These are phyloP conservation scores for Ianthella basta DNA, from an alignment of 37 sponge, comb jelly and placozoan genomes.

Conservation along the genomic window DNA sequence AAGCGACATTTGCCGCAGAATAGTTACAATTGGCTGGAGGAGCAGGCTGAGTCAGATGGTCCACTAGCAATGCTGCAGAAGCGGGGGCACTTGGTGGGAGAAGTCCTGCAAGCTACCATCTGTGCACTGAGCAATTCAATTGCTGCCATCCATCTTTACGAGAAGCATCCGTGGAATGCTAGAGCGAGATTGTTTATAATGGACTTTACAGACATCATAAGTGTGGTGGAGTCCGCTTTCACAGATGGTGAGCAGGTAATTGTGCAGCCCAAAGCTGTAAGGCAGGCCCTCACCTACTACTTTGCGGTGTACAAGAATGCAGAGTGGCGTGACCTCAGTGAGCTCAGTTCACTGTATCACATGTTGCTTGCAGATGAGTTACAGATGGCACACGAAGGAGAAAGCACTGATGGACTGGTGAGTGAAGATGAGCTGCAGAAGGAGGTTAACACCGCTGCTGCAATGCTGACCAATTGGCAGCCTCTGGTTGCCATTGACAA, in stretches of 20 bases:
- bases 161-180: constrained; percentile 24
- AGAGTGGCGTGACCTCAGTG: neutral
- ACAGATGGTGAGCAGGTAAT: no score
- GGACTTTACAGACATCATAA: neutral
- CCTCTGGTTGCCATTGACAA: neutral
- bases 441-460: neutral
- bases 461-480: neutral
- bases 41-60: neutral
- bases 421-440: neutral
- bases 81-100: neutral
- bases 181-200: constrained; percentile 6
- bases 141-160: constrained; percentile 23
- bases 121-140: constrained; percentile 9
- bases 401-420: neutral
- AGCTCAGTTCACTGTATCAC: neutral
- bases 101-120: constrained; percentile 8
- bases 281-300: constrained; percentile 1
- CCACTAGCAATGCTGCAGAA: constrained; percentile 16
- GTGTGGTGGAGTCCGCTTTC: neutral
- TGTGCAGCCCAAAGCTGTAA: neutral
- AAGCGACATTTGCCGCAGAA: neutral
- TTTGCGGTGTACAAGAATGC: neutral
- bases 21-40: constrained; percentile 8
- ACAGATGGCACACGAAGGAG: neutral
- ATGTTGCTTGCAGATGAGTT: neutral